Percentiles rank a stretch among this genome's conserved stretches.
phyloP scores from a whole-genome alignment of 2,797 vertebrate species.

The Eidolon dupreanum region DNA sequence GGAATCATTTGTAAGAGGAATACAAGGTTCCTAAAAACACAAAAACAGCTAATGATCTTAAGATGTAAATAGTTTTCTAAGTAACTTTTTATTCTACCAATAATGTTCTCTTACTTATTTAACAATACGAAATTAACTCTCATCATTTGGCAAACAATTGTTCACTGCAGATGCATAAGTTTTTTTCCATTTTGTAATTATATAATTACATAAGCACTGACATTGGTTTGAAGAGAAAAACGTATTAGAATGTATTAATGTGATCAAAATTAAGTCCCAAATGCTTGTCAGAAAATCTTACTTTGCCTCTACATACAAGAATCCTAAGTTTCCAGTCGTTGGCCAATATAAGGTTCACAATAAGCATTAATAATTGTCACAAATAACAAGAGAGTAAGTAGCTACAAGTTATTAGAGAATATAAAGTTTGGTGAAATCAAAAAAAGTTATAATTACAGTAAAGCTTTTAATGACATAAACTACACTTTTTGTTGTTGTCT shows the following conservation, averaged over 20 bases:
- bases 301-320: slow-evolving; percentile 48
- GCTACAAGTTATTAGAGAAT: slow-evolving; percentile 49
- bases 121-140: slow-evolving; percentile 50
- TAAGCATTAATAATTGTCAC: background rate
- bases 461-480: slow-evolving; percentile 36
- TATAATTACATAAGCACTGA: background rate
- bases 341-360: slow-evolving; percentile 18
- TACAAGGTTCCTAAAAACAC: slow-evolving; percentile 42
- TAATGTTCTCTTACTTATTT: slow-evolving; percentile 41
- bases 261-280: slow-evolving; percentile 39
- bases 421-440: slow-evolving; percentile 22
- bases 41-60: slow-evolving; percentile 35
- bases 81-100: slow-evolving; percentile 53
- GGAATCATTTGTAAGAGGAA: slow-evolving; percentile 22
- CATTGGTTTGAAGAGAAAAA: slow-evolving; percentile 34
- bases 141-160: slow-evolving; percentile 34
- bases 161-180: background rate
- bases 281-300: slow-evolving; percentile 35
- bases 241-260: slow-evolving; percentile 3
- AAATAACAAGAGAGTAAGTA: slow-evolving; percentile 43
- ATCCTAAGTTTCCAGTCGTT: slow-evolving; percentile 12
- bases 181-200: slow-evolving; percentile 31
- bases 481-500: background rate
- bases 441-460: slow-evolving; percentile 33
- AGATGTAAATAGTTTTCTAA: slow-evolving; percentile 19